Percentiles rank a stretch among this genome's conserved stretches.
These are phyloP conservation scores for Daktulosphaira vitifoliae DNA, from an alignment of 1,140 invertebrate genomes.

Conservation along the genomic window DNA sequence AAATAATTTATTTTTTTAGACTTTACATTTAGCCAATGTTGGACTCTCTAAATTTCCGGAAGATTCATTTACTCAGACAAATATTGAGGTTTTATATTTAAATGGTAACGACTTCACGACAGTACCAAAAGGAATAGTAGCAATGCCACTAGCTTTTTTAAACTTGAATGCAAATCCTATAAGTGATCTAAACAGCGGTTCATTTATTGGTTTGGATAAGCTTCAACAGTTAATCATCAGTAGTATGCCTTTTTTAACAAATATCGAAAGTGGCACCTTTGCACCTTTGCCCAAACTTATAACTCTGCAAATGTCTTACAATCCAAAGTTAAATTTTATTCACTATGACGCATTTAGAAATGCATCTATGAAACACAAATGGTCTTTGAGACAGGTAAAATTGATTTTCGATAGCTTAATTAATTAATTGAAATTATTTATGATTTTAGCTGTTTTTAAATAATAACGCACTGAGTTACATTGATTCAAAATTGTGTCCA, in stretches of 20 bases:
- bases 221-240: slow-evolving; percentile 1
- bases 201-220: slow-evolving; percentile 3
- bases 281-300: slow-evolving; percentile 1
- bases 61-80: background rate
- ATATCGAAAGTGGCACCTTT: background rate
- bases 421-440: no score
- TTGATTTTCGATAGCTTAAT: no score
- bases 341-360: slow-evolving; percentile 4
- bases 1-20: no score
- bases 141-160: background rate
- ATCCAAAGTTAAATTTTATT: background rate
- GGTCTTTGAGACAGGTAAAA: slow-evolving; percentile 7
- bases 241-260: background rate
- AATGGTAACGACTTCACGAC: slow-evolving; percentile 2
- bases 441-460: slow-evolving; percentile 1
- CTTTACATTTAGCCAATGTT: slow-evolving; percentile 7
- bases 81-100: background rate
- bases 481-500: slow-evolving; percentile 13
- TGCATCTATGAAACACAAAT: background rate
- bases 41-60: background rate
- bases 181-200: background rate
- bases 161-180: slow-evolving; percentile 21
- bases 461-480: background rate
- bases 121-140: background rate
- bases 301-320: background rate